phyloP scores from a whole-genome alignment of 2,113 vertebrate genomes.

The Dissostichus mawsoni region DNA sequence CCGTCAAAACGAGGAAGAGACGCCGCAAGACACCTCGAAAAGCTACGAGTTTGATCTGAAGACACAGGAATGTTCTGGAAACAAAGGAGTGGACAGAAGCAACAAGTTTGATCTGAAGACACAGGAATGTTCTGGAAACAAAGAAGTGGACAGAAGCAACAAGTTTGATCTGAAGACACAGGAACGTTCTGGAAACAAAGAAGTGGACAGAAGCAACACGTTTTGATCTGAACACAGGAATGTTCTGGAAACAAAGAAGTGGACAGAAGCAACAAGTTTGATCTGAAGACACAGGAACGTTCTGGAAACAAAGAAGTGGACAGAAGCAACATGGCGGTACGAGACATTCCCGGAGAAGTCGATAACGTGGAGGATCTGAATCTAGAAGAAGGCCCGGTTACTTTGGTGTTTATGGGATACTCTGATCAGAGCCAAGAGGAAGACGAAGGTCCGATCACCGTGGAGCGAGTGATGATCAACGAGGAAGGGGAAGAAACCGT shows the following conservation, averaged over 20 bases:
- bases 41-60: neutral
- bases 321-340: neutral
- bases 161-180: neutral
- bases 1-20: neutral
- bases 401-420: slow-evolving; percentile 79
- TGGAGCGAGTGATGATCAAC: slow-evolving; percentile 76
- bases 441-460: slow-evolving; percentile 59
- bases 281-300: neutral
- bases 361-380: slow-evolving; percentile 33
- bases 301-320: neutral
- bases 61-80: slow-evolving; percentile 1
- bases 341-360: slow-evolving; percentile 17
- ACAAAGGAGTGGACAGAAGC: neutral
- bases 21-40: neutral
- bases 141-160: neutral
- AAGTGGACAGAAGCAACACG: neutral
- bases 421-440: slow-evolving; percentile 49
- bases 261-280: neutral
- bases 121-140: slow-evolving; percentile 2
- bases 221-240: neutral
- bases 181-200: neutral
- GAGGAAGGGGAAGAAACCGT: slow-evolving; percentile 71
- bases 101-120: neutral
- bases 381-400: slow-evolving; percentile 71
- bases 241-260: neutral